A percentile compares a stretch with the other conserved stretches of the same genome.
Conservation (phyloP, 2,797 vertebrate species). For the Manis javanica region DNA sequence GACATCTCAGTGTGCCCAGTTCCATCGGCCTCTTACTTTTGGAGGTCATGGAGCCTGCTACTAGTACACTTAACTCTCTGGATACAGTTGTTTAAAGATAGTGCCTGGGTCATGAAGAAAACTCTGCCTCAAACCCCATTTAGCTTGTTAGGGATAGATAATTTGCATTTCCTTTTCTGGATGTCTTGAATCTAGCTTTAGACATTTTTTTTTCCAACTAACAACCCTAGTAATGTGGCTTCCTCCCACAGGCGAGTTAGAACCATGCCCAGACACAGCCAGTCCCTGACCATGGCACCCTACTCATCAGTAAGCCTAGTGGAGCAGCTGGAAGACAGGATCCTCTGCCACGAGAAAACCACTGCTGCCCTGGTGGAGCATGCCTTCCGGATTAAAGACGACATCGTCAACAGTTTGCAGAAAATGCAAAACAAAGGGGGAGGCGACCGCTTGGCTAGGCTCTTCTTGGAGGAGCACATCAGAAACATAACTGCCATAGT, state of each 20-base stretch:
- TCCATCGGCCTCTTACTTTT: background rate
- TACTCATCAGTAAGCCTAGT: conserved; percentile 85
- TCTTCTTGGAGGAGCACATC: conserved; percentile 89
- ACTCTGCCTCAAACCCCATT: background rate
- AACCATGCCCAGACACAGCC: conserved; percentile 87
- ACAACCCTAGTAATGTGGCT: background rate
- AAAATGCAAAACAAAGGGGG: conserved; percentile 89
- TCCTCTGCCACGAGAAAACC: conserved; percentile 89
- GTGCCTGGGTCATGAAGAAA: background rate
- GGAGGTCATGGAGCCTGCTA: background rate
- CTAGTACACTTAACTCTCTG: background rate
- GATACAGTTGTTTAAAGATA: background rate
- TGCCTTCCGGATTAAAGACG: conserved; percentile 88
- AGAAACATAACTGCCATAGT: conserved; percentile 89
- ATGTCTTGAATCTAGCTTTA: conserved; percentile 34
- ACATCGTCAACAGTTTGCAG: conserved; percentile 88
- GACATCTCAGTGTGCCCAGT: background rate
- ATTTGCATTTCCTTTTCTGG: background rate
- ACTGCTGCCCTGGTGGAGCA: conserved; percentile 88
- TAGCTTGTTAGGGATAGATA: background rate
- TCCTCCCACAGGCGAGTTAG: conserved; percentile 81
- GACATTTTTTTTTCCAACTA: background rate
- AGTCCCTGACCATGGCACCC: conserved; percentile 86
- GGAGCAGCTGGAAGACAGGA: conserved; percentile 88
- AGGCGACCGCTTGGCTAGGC: conserved; percentile 87